These are phyloP conservation scores for Pantherophis vulpinus DNA, from an alignment of 2,797 vertebrate species.

Conservation along the genomic window DNA sequence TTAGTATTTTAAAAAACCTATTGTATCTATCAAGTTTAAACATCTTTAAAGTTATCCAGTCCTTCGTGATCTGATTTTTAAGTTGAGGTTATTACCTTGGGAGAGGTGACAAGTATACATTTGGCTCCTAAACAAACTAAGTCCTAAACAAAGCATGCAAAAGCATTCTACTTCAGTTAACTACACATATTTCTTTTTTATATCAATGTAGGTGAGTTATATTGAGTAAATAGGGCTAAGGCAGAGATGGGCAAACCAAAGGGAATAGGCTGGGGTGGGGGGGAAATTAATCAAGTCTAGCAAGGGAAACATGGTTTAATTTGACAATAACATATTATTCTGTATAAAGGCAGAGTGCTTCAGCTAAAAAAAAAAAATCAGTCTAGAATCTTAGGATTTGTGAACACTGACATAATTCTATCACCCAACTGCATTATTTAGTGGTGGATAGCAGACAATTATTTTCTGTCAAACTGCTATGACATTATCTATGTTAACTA, in stretches of 20 bases:
- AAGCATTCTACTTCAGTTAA: neutral
- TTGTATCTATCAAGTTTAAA: neutral
- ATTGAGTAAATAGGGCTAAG: neutral
- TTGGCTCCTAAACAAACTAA: neutral
- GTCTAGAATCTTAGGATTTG: neutral
- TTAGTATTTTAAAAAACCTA: neutral
- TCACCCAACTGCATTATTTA: neutral
- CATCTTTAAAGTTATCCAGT: neutral
- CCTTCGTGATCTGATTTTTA: neutral
- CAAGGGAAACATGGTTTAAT: neutral
- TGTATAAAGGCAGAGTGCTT: neutral
- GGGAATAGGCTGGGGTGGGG: neutral
- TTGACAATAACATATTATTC: neutral
- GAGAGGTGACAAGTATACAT: neutral
- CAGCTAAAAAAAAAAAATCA: neutral
- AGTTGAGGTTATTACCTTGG: neutral
- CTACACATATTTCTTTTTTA: neutral
- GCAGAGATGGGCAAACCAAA: neutral
- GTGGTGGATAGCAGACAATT: neutral
- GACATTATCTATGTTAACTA: neutral
- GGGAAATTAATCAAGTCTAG: neutral
- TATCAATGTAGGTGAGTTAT: neutral
- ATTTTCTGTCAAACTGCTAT: neutral
- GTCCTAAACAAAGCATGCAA: neutral
- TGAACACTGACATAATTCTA: neutral